Conservation (phyloP, 2,888 invertebrate species). For the Eupithecia abbreviata region DNA sequence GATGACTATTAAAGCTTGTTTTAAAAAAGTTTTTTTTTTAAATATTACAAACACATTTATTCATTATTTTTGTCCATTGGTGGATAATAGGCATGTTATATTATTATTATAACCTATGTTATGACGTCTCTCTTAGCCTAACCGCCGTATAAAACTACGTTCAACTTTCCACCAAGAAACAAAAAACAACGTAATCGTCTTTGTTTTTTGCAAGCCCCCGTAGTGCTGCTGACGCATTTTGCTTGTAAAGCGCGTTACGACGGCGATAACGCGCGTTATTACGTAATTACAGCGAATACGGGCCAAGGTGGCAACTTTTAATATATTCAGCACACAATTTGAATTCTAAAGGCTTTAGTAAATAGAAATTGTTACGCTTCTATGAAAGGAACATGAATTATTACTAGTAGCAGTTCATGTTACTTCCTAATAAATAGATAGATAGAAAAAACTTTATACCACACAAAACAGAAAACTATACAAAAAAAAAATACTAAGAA, state of each 20-base stretch:
- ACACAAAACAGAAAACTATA: no score
- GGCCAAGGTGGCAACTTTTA: constrained; percentile 57
- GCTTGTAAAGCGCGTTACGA: neutral
- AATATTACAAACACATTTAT: no score
- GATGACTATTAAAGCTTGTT: no score
- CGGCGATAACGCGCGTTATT: constrained; percentile 9
- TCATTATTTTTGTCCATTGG: no score
- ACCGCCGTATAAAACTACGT: neutral
- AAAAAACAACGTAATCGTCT: neutral
- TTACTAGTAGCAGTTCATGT: neutral
- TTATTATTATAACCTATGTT: no score
- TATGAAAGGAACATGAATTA: constrained; percentile 11
- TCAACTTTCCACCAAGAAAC: neutral
- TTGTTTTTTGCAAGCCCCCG: neutral
- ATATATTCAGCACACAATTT: constrained; percentile 72
- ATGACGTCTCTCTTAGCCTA: no score
- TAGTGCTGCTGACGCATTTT: neutral
- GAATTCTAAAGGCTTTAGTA: constrained; percentile 59
- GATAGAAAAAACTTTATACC: no score
- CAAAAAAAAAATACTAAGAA: no score
- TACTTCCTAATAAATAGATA: no score
- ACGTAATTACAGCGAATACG: neutral
- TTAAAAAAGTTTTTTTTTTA: no score
- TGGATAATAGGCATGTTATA: no score
- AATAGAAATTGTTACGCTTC: constrained; percentile 36